Conservation (phyloP, 2,797 vertebrate genomes). For the Chelon labrosus region DNA sequence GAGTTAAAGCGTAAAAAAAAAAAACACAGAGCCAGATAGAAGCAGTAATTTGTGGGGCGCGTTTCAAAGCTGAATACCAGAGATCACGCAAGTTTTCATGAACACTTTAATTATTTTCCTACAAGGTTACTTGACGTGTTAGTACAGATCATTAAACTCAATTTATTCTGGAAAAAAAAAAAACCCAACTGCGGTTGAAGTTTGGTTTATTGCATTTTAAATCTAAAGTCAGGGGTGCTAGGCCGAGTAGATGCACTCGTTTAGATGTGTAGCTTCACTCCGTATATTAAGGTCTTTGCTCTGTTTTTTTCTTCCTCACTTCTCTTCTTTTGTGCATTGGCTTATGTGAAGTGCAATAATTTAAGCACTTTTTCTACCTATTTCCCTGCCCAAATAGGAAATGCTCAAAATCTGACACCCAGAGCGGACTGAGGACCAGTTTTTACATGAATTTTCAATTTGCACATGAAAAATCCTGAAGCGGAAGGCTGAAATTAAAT, state of each 20-base stretch:
- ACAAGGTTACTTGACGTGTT: conserved; percentile 10
- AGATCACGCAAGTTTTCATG: conserved; percentile 24
- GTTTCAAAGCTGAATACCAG: conserved; percentile 25
- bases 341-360: not conserved
- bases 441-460: not conserved
- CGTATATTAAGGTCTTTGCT: not conserved
- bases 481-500: too few species aligned
- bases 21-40: conserved; percentile 7
- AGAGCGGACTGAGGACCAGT: not conserved
- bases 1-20: not conserved
- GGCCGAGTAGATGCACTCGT: not conserved
- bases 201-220: conserved; percentile 11
- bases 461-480: too few species aligned
- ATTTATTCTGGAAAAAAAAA: not conserved
- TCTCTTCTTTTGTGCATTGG: not conserved
- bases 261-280: conserved; percentile 4
- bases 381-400: too few species aligned
- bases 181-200: not conserved
- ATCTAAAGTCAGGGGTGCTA: conserved; percentile 2
- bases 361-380: too few species aligned
- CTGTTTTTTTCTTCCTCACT: not conserved
- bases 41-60: not conserved
- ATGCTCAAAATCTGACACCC: not conserved
- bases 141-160: conserved; percentile 14
- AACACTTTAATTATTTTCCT: conserved; percentile 23